Percentiles rank a stretch among this genome's conserved stretches.
Conservation (phyloP, 2,888 invertebrate species). For the Camponotus fellah region DNA sequence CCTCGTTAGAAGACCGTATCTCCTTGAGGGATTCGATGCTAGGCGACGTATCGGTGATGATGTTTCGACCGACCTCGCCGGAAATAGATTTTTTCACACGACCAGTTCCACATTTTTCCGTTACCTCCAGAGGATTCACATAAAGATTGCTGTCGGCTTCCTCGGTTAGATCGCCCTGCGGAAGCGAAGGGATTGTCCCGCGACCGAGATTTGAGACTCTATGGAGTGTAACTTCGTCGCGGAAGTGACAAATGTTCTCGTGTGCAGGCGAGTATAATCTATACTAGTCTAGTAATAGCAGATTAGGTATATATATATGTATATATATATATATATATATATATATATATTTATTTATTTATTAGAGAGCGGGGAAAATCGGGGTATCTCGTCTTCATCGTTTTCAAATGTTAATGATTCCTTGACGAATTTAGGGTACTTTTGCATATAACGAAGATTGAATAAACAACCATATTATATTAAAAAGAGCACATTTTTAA, state of each 20-base stretch:
- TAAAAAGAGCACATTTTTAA: slow-evolving; percentile 17
- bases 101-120: slow-evolving; percentile 86
- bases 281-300: slow-evolving; percentile 12
- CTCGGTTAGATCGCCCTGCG: slow-evolving; percentile 89
- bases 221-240: slow-evolving; percentile 2
- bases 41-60: slow-evolving; percentile 80
- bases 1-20: slow-evolving; percentile 72
- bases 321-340: background rate
- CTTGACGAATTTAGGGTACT: slow-evolving; percentile 8
- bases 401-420: slow-evolving; percentile 23
- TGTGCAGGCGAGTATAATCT: background rate
- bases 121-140: slow-evolving; percentile 92
- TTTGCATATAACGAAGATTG: background rate
- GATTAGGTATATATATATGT: background rate
- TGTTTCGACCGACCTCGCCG: slow-evolving; percentile 90
- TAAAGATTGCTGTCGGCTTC: slow-evolving; percentile 94
- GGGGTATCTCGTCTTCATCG: background rate
- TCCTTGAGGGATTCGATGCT: slow-evolving; percentile 87
- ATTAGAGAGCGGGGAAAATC: background rate
- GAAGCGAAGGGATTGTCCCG: background rate
- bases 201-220: background rate
- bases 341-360: background rate
- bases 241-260: background rate
- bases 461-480: slow-evolving; percentile 17
- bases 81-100: slow-evolving; percentile 93